Evolutionary conservation across 1,140 invertebrate species (phyloP).

Genomic region (Chrysopa pallens): DNA sequence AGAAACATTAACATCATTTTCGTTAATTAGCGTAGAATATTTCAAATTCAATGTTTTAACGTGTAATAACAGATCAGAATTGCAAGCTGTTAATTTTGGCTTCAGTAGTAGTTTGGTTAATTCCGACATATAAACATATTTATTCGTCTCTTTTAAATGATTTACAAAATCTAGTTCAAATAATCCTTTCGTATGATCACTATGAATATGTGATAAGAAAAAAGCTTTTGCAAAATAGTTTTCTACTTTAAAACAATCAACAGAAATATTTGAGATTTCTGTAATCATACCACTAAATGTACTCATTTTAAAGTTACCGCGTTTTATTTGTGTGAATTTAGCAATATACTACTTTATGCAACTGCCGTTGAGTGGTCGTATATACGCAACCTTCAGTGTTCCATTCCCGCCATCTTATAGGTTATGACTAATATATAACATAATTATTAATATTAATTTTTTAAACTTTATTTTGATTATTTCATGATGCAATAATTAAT

Average conservation of each 20-base stretch:
- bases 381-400: background rate
- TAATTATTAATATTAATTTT: too few species aligned
- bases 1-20: constrained; percentile 17
- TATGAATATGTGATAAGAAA: constrained; percentile 47
- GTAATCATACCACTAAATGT: constrained; percentile 37
- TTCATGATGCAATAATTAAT: too few species aligned
- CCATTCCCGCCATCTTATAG: too few species aligned
- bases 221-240: constrained; percentile 33
- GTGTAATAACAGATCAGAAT: constrained; percentile 5
- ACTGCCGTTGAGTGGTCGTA: background rate
- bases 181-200: constrained; percentile 46
- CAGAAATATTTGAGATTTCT: constrained; percentile 39
- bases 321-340: constrained; percentile 5
- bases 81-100: constrained; percentile 2
- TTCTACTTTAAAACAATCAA: constrained; percentile 36
- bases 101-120: constrained; percentile 23
- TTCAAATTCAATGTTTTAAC: constrained; percentile 19
- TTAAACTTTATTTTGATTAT: too few species aligned
- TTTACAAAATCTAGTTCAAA: background rate
- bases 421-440: too few species aligned
- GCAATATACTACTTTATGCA: background rate
- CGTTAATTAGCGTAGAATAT: constrained; percentile 11
- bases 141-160: too few species aligned
- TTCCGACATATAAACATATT: constrained; percentile 24
- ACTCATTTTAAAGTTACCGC: constrained; percentile 27